These are phyloP conservation scores for Agrochola lychnidis DNA, from an alignment of 2,888 invertebrate genomes.

Conservation along the genomic window DNA sequence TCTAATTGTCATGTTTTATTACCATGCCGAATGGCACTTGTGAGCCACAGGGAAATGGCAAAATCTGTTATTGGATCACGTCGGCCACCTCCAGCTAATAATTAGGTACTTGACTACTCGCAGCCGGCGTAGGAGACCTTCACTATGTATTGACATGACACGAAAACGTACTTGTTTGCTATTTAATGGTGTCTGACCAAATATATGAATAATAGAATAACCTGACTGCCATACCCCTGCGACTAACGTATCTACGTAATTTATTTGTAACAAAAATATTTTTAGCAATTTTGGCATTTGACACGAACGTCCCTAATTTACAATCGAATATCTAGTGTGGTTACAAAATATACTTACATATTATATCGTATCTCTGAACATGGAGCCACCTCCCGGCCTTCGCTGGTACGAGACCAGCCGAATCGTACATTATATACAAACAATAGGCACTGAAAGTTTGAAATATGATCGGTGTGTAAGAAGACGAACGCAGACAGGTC, in stretches of 20 bases:
- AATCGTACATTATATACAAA: conserved; percentile 81
- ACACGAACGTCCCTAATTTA: conserved; percentile 76
- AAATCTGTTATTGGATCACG: conserved; percentile 24
- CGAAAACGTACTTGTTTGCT: conserved; percentile 22
- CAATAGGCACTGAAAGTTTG: conserved; percentile 85
- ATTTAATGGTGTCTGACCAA: conserved; percentile 24
- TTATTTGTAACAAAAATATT: conserved; percentile 83
- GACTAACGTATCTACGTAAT: conserved; percentile 53
- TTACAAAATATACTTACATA: conserved; percentile 83
- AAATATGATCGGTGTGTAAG: conserved; percentile 75
- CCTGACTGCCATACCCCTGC: conserved; percentile 50
- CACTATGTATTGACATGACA: conserved; percentile 34
- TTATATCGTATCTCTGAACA: conserved; percentile 88
- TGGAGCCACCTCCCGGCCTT: conserved; percentile 72
- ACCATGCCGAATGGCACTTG: conserved; percentile 68
- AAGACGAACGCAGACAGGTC: conserved; percentile 68
- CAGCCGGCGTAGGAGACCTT: conserved; percentile 9
- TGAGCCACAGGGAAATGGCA: conserved; percentile 45
- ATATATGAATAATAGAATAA: conserved; percentile 26
- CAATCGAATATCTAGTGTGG: conserved; percentile 80
- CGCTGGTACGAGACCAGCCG: conserved; percentile 67
- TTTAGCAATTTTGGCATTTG: conserved; percentile 82
- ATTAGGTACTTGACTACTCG: background rate
- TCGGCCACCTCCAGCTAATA: background rate
- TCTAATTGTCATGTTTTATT: conserved; percentile 71